Evolutionary conservation across 2,113 vertebrate species (phyloP).

Genomic region (Perca fluviatilis): DNA sequence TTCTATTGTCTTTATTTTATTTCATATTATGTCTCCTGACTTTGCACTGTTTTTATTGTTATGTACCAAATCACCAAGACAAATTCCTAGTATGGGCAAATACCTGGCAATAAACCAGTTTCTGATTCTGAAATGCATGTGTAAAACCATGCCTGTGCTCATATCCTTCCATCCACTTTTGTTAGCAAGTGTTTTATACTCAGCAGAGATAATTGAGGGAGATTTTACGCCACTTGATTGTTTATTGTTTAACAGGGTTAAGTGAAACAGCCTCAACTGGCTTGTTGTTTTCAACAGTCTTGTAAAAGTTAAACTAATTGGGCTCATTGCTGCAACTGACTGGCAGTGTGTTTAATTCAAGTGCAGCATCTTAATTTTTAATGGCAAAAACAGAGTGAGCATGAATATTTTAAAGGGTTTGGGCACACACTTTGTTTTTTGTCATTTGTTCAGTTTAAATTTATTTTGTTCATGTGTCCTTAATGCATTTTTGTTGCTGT

Average conservation of each 20-base stretch:
- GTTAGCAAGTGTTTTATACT: not conserved
- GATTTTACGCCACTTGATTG: not conserved
- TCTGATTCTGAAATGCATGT: not conserved
- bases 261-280: constrained; percentile 11
- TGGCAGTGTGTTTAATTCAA: not conserved
- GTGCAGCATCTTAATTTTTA: constrained; percentile 4
- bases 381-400: not conserved
- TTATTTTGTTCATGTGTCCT: not conserved
- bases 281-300: not conserved
- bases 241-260: constrained; percentile 13
- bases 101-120: not conserved
- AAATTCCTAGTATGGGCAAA: no score
- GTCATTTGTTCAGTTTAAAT: not conserved
- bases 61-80: no score
- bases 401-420: not conserved
- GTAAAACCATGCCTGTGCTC: not conserved
- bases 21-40: no score
- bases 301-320: constrained; percentile 34
- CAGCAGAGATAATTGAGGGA: constrained; percentile 9
- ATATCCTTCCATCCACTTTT: not conserved
- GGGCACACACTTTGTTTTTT: not conserved
- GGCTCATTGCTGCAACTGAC: constrained; percentile 2
- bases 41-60: no score
- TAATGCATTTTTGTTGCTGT: not conserved
- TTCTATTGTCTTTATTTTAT: no score